These are phyloP conservation scores for Dynastes maya DNA, from an alignment of 2,888 invertebrate species.

Conservation along the genomic window DNA sequence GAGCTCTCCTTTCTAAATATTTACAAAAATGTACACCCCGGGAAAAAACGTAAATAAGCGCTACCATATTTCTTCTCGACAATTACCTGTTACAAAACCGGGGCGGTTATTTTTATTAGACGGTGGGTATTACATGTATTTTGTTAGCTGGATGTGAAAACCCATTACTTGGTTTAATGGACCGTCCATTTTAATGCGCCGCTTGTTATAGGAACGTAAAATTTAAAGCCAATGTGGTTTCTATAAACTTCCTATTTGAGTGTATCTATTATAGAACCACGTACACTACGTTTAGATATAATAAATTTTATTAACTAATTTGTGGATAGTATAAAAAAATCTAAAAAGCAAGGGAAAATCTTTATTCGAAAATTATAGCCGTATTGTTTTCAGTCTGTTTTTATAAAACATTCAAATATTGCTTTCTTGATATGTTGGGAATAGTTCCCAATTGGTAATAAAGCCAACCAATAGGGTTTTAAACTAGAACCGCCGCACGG, in stretches of 20 bases:
- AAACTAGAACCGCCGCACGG: no score
- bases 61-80: conserved; percentile 36
- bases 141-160: conserved; percentile 27
- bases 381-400: no score
- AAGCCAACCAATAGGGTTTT: no score
- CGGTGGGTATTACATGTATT: conserved; percentile 4
- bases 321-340: no score
- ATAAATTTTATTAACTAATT: no score
- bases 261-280: no score
- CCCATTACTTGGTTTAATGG: conserved; percentile 33
- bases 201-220: conserved; percentile 18
- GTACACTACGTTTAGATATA: no score
- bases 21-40: conserved; percentile 43
- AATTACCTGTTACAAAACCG: conserved; percentile 13
- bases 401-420: no score
- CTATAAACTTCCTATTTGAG: background rate
- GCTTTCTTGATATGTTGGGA: no score
- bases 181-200: conserved; percentile 21
- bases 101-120: conserved; percentile 22
- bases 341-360: no score
- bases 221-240: conserved; percentile 1
- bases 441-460: no score
- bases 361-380: no score
- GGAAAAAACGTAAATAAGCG: conserved; percentile 32
- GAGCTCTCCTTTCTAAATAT: conserved; percentile 34